phyloP scores from a whole-genome alignment of 2,888 invertebrate genomes.

The Galerucella pusilla region DNA sequence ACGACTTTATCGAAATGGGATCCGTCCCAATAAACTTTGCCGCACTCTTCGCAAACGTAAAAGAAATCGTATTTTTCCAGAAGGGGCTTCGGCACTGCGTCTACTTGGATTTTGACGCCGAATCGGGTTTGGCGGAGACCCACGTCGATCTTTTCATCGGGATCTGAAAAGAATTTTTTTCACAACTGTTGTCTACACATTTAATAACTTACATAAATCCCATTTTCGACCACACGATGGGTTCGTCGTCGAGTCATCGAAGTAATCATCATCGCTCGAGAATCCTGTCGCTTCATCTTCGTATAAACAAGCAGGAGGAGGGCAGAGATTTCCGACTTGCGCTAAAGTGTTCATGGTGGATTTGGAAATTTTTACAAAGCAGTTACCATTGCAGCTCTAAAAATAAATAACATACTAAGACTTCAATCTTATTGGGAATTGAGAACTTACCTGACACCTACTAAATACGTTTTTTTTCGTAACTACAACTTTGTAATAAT shows the following conservation, averaged over 20 bases:
- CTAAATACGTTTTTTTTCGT: slow-evolving; percentile 75
- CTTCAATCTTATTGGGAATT: not conserved
- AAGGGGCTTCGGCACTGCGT: slow-evolving; percentile 59
- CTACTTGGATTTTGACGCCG: slow-evolving; percentile 70
- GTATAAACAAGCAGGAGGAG: slow-evolving; percentile 49
- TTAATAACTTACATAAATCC: slow-evolving; percentile 57
- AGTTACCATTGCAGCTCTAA: slow-evolving; percentile 67
- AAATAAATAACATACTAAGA: slow-evolving; percentile 18
- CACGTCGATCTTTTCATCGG: slow-evolving; percentile 61
- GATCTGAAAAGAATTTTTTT: slow-evolving; percentile 48
- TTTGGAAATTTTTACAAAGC: slow-evolving; percentile 64
- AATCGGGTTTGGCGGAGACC: slow-evolving; percentile 67
- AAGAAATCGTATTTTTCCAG: slow-evolving; percentile 66
- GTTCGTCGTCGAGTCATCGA: slow-evolving; percentile 39
- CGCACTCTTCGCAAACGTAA: slow-evolving; percentile 78
- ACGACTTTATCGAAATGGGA: slow-evolving; percentile 60
- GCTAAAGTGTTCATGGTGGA: slow-evolving; percentile 62
- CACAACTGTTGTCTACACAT: not conserved
- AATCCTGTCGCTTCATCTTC: slow-evolving; percentile 62
- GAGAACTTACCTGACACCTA: slow-evolving; percentile 73
- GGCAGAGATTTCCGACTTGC: slow-evolving; percentile 42
- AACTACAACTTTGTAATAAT: slow-evolving; percentile 74
- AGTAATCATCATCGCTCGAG: slow-evolving; percentile 60
- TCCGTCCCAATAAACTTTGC: slow-evolving; percentile 79
- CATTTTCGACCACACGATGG: slow-evolving; percentile 54